A percentile compares a stretch with the other conserved stretches of the same genome.
Conservation (phyloP, 1,140 invertebrate genomes). For the Pachypeltis micranthus region DNA sequence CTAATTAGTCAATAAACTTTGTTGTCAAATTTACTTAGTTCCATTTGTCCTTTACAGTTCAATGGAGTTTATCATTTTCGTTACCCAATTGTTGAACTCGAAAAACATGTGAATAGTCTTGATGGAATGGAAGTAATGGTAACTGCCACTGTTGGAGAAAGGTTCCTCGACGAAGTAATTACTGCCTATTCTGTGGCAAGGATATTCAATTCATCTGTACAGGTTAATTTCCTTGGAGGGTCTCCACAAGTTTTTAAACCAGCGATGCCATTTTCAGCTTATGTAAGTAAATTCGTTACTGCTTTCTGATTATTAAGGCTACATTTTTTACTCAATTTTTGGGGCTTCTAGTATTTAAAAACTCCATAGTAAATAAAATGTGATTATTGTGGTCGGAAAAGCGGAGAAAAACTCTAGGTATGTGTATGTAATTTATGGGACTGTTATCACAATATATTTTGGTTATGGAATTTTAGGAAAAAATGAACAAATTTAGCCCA, state of each 20-base stretch:
- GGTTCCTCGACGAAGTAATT: slow-evolving; percentile 73
- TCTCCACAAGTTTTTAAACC: slow-evolving; percentile 89
- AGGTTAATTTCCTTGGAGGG: slow-evolving; percentile 73
- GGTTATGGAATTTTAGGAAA: too few relatives aligned
- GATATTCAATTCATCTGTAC: slow-evolving; percentile 73
- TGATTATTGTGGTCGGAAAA: too few relatives aligned
- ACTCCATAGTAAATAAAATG: too few relatives aligned
- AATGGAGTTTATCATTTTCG: slow-evolving; percentile 74
- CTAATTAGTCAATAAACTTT: slow-evolving; percentile 10
- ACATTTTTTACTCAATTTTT: too few relatives aligned
- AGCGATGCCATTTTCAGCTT: slow-evolving; percentile 68
- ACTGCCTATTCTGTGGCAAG: slow-evolving; percentile 76
- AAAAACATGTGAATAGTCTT: slow-evolving; percentile 48
- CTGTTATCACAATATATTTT: too few relatives aligned
- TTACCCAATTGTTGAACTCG: slow-evolving; percentile 69
- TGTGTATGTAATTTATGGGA: too few relatives aligned
- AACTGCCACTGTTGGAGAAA: slow-evolving; percentile 76
- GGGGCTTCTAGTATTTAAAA: too few relatives aligned
- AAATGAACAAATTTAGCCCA: too few relatives aligned
- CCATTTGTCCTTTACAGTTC: slow-evolving; percentile 47
- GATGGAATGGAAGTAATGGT: slow-evolving; percentile 77
- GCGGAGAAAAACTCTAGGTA: too few relatives aligned
- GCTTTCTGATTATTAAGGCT: too few relatives aligned
- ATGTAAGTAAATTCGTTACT: slow-evolving; percentile 60
- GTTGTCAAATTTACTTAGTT: neutral